A percentile compares a stretch with the other conserved stretches of the same genome.
phyloP scores from a whole-genome alignment of 1,140 invertebrate genomes.

The Drosophila subobscura region DNA sequence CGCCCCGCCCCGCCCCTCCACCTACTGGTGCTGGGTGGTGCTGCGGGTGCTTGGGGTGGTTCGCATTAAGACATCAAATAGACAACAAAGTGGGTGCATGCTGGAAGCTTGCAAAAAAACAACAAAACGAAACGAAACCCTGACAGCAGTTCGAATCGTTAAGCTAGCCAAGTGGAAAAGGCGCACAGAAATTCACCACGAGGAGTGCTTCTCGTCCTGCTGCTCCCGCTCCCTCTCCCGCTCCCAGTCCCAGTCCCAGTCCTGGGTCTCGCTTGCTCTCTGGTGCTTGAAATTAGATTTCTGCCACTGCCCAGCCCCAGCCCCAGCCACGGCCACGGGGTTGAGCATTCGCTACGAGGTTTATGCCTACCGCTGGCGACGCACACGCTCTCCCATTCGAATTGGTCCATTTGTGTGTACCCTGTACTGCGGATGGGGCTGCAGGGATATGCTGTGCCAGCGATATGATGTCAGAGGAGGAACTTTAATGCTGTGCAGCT shows the following conservation, averaged over 20 bases:
- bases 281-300: constrained; percentile 55
- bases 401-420: no score
- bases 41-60: constrained; percentile 18
- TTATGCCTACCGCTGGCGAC: constrained; percentile 12
- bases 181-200: constrained; percentile 27
- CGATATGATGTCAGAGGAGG: no score
- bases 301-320: constrained; percentile 31
- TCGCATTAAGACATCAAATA: constrained; percentile 52
- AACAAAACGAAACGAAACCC: constrained; percentile 14
- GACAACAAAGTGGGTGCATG: constrained; percentile 28
- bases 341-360: constrained; percentile 40
- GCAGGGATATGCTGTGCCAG: no score
- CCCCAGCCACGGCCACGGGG: no score
- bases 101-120: constrained; percentile 10
- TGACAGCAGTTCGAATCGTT: constrained; percentile 45
- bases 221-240: not conserved
- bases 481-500: no score
- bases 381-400: constrained; percentile 21
- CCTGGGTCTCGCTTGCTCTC: constrained; percentile 35
- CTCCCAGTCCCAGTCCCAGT: not conserved
- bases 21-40: not conserved
- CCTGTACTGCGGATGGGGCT: not conserved
- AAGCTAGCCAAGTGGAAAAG: constrained; percentile 49
- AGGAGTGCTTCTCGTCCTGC: constrained; percentile 23
- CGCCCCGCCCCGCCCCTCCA: no score